phyloP scores from a whole-genome alignment of 92 coral and sea anemone species.

The Phenganax marumi region DNA sequence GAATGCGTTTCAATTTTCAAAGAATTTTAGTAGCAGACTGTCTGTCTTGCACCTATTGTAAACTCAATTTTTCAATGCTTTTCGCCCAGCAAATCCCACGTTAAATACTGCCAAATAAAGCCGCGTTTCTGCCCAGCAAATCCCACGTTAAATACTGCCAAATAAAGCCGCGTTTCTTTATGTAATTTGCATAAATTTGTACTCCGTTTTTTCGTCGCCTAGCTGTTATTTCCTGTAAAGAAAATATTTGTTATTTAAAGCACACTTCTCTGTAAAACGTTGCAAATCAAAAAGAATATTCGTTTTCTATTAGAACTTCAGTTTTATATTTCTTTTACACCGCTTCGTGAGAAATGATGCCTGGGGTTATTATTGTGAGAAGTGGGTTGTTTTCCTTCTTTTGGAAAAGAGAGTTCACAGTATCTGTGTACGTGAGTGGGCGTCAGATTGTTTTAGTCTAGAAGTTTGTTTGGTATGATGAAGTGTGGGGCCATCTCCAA shows the following conservation, averaged over 20 bases:
- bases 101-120: neutral
- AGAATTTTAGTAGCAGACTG: neutral
- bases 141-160: neutral
- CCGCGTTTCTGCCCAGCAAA: neutral
- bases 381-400: neutral
- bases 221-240: no score
- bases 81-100: neutral
- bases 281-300: neutral
- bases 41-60: neutral
- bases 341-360: neutral
- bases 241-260: no score
- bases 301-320: neutral
- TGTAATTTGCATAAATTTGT: no score
- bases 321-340: neutral
- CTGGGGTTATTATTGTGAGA: neutral
- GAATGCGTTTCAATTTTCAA: neutral
- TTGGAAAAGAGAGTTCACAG: neutral
- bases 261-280: neutral
- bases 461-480: neutral
- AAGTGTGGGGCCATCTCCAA: neutral
- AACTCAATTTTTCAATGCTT: neutral
- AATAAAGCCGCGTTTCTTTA: neutral
- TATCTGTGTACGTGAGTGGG: neutral
- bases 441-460: neutral
- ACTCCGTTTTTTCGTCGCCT: no score